These are phyloP conservation scores for Acestrorhynchus altus DNA, from an alignment of 2,797 vertebrate genomes.

Conservation along the genomic window DNA sequence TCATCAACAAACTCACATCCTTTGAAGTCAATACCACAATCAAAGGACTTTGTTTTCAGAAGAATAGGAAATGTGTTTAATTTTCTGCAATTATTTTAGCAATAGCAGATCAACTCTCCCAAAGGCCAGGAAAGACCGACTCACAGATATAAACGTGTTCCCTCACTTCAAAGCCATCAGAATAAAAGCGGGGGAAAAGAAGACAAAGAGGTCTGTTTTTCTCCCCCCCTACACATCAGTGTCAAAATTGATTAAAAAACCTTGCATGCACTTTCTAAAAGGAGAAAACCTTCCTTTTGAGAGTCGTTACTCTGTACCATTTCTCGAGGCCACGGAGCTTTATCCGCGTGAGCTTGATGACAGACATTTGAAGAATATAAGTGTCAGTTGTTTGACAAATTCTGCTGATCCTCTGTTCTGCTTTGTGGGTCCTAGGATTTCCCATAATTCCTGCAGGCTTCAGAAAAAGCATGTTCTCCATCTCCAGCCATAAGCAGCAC, in stretches of 20 bases:
- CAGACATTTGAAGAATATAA: conserved; percentile 65
- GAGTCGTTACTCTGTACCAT: conserved; percentile 44
- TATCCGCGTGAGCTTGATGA: conserved; percentile 55
- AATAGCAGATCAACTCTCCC: conserved; percentile 20
- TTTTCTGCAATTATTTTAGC: conserved; percentile 29
- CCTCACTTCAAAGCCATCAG: conserved; percentile 31
- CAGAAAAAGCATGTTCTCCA: conserved; percentile 45
- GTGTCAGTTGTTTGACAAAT: conserved; percentile 65
- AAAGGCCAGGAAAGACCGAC: conserved; percentile 1
- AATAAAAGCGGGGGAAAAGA: conserved; percentile 11
- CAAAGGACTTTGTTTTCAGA: conserved; percentile 45
- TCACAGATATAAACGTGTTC: conserved; percentile 24
- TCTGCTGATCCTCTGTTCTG: conserved; percentile 61
- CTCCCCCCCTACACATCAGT: conserved; percentile 18
- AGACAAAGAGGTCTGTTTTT: conserved; percentile 21
- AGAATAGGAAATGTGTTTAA: conserved; percentile 12
- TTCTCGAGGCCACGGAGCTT: conserved; percentile 50
- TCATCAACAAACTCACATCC: conserved; percentile 46
- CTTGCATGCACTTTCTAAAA: conserved; percentile 17
- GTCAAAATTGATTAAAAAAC: conserved; percentile 39
- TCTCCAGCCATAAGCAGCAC: background rate
- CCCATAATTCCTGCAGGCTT: conserved; percentile 41
- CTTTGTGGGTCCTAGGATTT: conserved; percentile 54
- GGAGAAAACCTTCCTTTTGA: conserved; percentile 17
- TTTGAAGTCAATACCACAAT: conserved; percentile 51